Conservation (phyloP, 2,113 vertebrate species). For the Polyodon spathula region DNA sequence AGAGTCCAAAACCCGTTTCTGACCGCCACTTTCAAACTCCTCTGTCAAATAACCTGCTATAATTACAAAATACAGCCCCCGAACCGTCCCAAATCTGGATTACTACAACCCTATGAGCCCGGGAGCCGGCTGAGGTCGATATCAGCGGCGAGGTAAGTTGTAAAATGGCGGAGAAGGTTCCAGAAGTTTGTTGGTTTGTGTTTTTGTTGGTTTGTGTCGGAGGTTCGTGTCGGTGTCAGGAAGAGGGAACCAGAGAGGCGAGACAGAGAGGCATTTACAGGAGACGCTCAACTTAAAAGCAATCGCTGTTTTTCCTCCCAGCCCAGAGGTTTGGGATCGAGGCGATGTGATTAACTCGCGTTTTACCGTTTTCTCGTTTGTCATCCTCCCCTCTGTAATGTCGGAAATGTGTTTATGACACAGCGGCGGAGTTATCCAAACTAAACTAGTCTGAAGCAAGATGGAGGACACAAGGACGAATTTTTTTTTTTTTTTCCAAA, state of each 20-base stretch:
- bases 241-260: conserved; percentile 8
- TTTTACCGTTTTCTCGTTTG: not conserved
- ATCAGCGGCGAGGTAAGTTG: conserved; percentile 59
- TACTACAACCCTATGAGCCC: conserved; percentile 46
- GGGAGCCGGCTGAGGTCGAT: conserved; percentile 46
- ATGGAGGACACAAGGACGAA: conserved; percentile 51
- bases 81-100: conserved; percentile 29
- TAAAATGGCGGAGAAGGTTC: conserved; percentile 69
- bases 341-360: not conserved
- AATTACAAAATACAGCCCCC: conserved; percentile 11
- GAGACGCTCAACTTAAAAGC: too few relatives aligned
- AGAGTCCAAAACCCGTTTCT: conserved; percentile 68
- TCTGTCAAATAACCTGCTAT: conserved; percentile 44
- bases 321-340: too few relatives aligned
- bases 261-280: too few relatives aligned
- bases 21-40: conserved; percentile 72
- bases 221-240: conserved; percentile 17
- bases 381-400: not conserved
- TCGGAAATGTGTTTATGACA: conserved; percentile 17
- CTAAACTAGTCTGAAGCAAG: conserved; percentile 46
- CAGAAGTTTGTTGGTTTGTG: conserved; percentile 61
- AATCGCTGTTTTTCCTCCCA: too few relatives aligned
- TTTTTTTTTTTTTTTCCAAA: conserved; percentile 21
- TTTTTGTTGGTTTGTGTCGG: conserved; percentile 28
- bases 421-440: conserved; percentile 26